Conservation (phyloP, 2,113 vertebrate species). For the Archocentrus centrarchus region DNA sequence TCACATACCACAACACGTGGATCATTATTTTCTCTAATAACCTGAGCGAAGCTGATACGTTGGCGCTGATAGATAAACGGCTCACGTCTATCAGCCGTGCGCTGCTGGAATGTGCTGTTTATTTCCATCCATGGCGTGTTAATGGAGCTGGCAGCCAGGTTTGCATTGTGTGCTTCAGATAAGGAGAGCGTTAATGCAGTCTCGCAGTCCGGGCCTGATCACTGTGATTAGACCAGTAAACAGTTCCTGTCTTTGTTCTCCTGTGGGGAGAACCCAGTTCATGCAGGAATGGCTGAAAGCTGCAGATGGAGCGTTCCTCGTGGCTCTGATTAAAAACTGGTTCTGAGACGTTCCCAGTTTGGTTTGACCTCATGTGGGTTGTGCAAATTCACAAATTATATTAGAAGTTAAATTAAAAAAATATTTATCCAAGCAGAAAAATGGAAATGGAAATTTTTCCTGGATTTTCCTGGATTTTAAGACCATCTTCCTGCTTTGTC, state of each 20-base stretch:
- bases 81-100: background rate
- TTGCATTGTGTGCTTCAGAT: slow-evolving; percentile 24
- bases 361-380: background rate
- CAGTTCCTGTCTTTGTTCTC: slow-evolving; percentile 63
- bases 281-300: background rate
- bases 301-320: background rate
- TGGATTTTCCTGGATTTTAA: too few relatives aligned
- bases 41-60: background rate
- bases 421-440: too few relatives aligned
- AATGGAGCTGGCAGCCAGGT: slow-evolving; percentile 32
- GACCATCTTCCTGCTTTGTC: too few relatives aligned
- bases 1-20: slow-evolving; percentile 23
- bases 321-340: background rate
- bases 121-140: slow-evolving; percentile 16
- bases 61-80: slow-evolving; percentile 1
- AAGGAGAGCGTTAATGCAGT: slow-evolving; percentile 20
- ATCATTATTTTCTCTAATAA: slow-evolving; percentile 20
- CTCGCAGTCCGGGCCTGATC: slow-evolving; percentile 9
- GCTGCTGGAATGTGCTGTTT: slow-evolving; percentile 14
- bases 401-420: too few relatives aligned
- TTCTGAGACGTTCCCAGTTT: background rate
- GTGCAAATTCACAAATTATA: too few relatives aligned
- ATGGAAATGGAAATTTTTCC: too few relatives aligned
- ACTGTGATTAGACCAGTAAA: slow-evolving; percentile 40
- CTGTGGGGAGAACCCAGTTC: background rate